These are phyloP conservation scores for Oryzias woworae DNA, from an alignment of 2,113 vertebrate species.

Conservation along the genomic window DNA sequence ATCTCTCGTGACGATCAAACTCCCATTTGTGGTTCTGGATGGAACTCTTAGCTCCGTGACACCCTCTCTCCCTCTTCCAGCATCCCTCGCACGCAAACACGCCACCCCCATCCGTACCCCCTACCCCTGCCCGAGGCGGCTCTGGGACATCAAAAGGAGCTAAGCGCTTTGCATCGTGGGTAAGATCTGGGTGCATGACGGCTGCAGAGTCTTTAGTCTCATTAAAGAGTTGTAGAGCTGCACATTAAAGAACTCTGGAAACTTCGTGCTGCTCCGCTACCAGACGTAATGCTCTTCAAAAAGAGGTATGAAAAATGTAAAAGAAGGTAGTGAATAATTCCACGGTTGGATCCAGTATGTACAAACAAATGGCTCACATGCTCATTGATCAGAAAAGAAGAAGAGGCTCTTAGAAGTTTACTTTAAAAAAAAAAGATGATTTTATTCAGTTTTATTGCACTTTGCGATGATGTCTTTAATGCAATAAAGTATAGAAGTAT, in stretches of 20 bases:
- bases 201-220: slow-evolving; percentile 75
- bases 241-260: slow-evolving; percentile 67
- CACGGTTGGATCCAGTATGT: neutral
- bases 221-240: slow-evolving; percentile 73
- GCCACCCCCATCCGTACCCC: slow-evolving; percentile 61
- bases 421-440: slow-evolving; percentile 54
- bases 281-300: slow-evolving; percentile 41
- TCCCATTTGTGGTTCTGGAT: slow-evolving; percentile 63
- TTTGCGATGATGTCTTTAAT: slow-evolving; percentile 37
- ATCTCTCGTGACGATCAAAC: slow-evolving; percentile 75
- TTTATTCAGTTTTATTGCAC: slow-evolving; percentile 71
- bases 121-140: slow-evolving; percentile 65
- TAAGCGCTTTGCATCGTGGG: slow-evolving; percentile 76
- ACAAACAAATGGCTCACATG: slow-evolving; percentile 20
- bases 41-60: slow-evolving; percentile 54
- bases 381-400: slow-evolving; percentile 11
- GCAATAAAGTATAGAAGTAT: slow-evolving; percentile 23
- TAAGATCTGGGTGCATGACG: slow-evolving; percentile 76
- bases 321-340: slow-evolving; percentile 9
- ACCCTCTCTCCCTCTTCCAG: slow-evolving; percentile 33
- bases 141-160: slow-evolving; percentile 77
- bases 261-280: slow-evolving; percentile 52
- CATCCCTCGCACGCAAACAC: slow-evolving; percentile 55
- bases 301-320: slow-evolving; percentile 10
- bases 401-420: slow-evolving; percentile 24